phyloP scores from a whole-genome alignment of 2,888 invertebrate genomes.

The Eucera pruinosa region DNA sequence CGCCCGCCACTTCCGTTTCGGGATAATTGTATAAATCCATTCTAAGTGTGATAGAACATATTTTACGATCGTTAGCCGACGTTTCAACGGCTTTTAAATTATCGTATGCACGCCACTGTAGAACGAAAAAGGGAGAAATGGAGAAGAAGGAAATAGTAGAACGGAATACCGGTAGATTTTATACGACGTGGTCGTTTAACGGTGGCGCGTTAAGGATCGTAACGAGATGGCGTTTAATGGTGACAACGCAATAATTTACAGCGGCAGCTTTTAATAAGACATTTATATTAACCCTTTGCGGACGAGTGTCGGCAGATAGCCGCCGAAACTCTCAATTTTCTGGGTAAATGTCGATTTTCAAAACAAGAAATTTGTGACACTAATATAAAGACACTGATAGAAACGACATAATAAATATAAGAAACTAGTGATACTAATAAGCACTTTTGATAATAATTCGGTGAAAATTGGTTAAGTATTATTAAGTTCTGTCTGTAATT shows the following conservation, averaged over 20 bases:
- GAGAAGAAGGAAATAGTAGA: neutral
- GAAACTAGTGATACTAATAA: too few species aligned
- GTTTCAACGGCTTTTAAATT: neutral
- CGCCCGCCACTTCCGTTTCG: slow-evolving; percentile 36
- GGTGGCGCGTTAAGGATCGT: neutral
- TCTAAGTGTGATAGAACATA: slow-evolving; percentile 29
- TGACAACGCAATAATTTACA: slow-evolving; percentile 28
- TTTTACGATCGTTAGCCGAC: slow-evolving; percentile 20
- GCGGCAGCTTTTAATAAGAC: too few species aligned
- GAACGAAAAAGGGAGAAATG: neutral
- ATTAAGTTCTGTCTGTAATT: too few species aligned
- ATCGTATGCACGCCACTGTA: neutral
- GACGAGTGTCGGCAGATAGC: too few species aligned
- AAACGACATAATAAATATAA: too few species aligned
- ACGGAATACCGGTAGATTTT: slow-evolving; percentile 1
- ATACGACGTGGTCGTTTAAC: slow-evolving; percentile 15
- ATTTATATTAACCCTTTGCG: too few species aligned
- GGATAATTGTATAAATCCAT: slow-evolving; percentile 46
- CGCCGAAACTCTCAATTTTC: too few species aligned
- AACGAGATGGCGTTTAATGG: slow-evolving; percentile 11
- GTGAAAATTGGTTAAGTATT: too few species aligned
- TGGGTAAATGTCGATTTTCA: too few species aligned
- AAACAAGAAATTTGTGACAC: too few species aligned
- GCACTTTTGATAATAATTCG: too few species aligned
- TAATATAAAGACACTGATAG: too few species aligned